Percentiles rank a stretch among this genome's conserved stretches.
These are phyloP conservation scores for Helarctos malayanus DNA, from an alignment of 2,797 vertebrate genomes.

Conservation along the genomic window DNA sequence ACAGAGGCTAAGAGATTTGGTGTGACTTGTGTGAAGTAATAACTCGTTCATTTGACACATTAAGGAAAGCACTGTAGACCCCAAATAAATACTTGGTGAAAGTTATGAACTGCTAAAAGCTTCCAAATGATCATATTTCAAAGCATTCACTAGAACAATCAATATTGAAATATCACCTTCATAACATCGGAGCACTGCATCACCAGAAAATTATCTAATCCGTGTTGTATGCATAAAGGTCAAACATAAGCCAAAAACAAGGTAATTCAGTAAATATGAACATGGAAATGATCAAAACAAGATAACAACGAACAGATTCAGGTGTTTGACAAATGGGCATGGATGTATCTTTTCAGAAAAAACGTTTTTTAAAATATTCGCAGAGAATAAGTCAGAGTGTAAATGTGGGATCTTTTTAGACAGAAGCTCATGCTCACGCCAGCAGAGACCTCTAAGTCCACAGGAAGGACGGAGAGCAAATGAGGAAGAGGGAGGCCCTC, in stretches of 20 bases:
- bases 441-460: background rate
- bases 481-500: background rate
- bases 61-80: background rate
- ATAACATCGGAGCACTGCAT: background rate
- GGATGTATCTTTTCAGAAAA: background rate
- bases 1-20: background rate
- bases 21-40: background rate
- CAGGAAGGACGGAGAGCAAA: rapidly evolving
- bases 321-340: background rate
- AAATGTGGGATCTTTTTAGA: background rate
- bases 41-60: background rate
- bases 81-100: slow-evolving; percentile 8
- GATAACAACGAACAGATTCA: background rate
- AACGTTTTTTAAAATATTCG: background rate
- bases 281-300: background rate
- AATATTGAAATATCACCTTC: background rate
- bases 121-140: background rate
- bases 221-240: background rate
- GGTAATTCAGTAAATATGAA: background rate
- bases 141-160: slow-evolving; percentile 34
- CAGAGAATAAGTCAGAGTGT: background rate
- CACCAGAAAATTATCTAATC: background rate
- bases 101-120: slow-evolving; percentile 22
- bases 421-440: background rate
- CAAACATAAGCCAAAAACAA: background rate